phyloP scores from a whole-genome alignment of 92 coral and sea anemone genomes.

The Scolanthus callimorphus region DNA sequence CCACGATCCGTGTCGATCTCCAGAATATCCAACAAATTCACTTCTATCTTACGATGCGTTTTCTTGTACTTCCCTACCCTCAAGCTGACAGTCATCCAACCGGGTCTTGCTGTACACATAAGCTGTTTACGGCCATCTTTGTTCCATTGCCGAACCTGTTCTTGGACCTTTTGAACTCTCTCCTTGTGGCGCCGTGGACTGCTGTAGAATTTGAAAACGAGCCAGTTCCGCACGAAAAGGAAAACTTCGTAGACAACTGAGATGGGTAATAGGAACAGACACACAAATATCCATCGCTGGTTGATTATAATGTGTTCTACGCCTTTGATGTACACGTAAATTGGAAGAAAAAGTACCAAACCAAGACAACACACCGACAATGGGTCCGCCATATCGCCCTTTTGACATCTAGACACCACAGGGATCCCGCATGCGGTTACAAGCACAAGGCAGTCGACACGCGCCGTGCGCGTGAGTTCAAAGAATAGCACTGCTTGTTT shows the following conservation, averaged over 20 bases:
- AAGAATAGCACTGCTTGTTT: too few relatives aligned
- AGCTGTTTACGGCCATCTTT: constrained; percentile 28
- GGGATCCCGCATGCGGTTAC: too few relatives aligned
- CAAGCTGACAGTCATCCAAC: constrained; percentile 56
- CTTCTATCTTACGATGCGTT: constrained; percentile 26
- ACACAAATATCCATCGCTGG: constrained; percentile 61
- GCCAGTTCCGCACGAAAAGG: constrained; percentile 39
- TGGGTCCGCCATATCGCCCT: constrained; percentile 13
- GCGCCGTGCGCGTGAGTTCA: too few relatives aligned
- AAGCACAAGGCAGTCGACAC: too few relatives aligned
- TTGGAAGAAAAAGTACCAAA: constrained; percentile 11
- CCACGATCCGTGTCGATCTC: constrained; percentile 26
- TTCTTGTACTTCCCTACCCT: constrained; percentile 56
- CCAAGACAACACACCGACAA: constrained; percentile 2
- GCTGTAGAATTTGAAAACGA: constrained; percentile 50
- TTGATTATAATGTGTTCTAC: constrained; percentile 47
- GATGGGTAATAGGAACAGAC: constrained; percentile 49
- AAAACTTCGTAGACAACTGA: constrained; percentile 45
- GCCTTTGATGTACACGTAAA: constrained; percentile 43
- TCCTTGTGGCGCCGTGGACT: constrained; percentile 33
- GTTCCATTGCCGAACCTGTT: constrained; percentile 44
- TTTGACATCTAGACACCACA: background rate
- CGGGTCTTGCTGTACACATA: constrained; percentile 62
- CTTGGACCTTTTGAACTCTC: constrained; percentile 46
- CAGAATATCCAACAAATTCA: constrained; percentile 54